Evolutionary conservation across 2,888 invertebrate species (phyloP).

Genomic region (Stenichneumon culpator): DNA sequence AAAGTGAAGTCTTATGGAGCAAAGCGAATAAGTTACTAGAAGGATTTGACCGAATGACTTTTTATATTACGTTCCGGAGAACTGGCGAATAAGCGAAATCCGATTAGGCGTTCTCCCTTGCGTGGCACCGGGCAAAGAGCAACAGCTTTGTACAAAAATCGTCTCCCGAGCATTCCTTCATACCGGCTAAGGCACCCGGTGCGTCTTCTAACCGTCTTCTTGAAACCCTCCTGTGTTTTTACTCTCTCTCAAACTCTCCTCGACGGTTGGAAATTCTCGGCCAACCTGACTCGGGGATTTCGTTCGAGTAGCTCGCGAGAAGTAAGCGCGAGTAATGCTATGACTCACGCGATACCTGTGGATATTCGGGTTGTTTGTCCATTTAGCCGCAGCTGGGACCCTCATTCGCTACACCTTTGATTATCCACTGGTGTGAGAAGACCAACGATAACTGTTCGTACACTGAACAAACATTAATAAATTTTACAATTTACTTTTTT

Average conservation of each 20-base stretch:
- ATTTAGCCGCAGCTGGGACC: slow-evolving; percentile 42
- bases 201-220: slow-evolving; percentile 5
- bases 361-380: slow-evolving; percentile 49
- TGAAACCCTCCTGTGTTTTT: background rate
- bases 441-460: background rate
- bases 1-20: slow-evolving; percentile 29
- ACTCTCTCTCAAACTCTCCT: background rate
- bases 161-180: slow-evolving; percentile 4
- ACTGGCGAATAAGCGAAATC: slow-evolving; percentile 64
- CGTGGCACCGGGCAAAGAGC: background rate
- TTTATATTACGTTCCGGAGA: slow-evolving; percentile 34
- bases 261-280: slow-evolving; percentile 56
- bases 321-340: slow-evolving; percentile 72
- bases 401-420: slow-evolving; percentile 16
- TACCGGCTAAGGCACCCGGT: background rate
- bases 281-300: slow-evolving; percentile 55
- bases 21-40: slow-evolving; percentile 55
- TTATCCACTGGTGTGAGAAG: background rate
- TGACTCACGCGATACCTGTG: slow-evolving; percentile 66
- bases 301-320: slow-evolving; percentile 13
- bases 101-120: slow-evolving; percentile 63
- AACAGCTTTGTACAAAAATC: slow-evolving; percentile 13
- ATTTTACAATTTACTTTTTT: no score
- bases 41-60: slow-evolving; percentile 54
- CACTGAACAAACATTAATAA: background rate